Evolutionary conservation across 1,140 invertebrate species (phyloP).

Genomic region (Drosophila virilis): DNA sequence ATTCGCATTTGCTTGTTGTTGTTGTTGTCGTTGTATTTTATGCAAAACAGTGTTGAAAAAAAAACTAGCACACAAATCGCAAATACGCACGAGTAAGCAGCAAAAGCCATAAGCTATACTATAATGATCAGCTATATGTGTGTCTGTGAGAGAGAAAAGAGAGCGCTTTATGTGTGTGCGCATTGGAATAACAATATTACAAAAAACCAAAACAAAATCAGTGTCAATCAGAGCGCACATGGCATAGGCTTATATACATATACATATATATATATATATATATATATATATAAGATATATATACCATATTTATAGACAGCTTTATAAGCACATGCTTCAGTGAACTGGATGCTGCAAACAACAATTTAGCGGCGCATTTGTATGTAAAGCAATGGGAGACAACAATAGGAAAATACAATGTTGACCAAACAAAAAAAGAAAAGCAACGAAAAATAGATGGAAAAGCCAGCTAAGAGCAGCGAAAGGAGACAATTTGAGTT

Average conservation of each 20-base stretch:
- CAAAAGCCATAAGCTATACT: conserved; percentile 36
- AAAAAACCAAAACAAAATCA: conserved; percentile 37
- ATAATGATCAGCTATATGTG: conserved; percentile 20
- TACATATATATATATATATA: not conserved
- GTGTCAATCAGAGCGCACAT: conserved; percentile 41
- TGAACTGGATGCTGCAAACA: conserved; percentile 43
- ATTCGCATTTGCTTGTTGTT: conserved; percentile 3
- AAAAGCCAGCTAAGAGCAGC: not conserved
- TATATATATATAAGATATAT: not conserved
- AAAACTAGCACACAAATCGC: conserved; percentile 31
- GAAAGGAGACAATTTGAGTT: conserved; percentile 24
- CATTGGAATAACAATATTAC: conserved; percentile 24
- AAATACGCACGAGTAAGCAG: conserved; percentile 52
- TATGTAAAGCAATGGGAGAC: conserved; percentile 34
- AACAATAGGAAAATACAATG: conserved; percentile 38
- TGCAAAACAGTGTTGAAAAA: conserved; percentile 34
- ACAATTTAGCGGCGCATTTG: conserved; percentile 39
- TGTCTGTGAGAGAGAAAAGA: not conserved
- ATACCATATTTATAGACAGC: conserved; percentile 24
- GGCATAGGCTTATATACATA: not conserved
- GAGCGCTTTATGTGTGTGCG: conserved; percentile 31
- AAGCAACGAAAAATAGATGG: not conserved
- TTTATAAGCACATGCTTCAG: conserved; percentile 46
- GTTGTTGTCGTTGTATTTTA: conserved; percentile 23
- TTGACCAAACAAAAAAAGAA: not conserved